phyloP scores from a whole-genome alignment of 2,797 vertebrate genomes.

The Monodelphis domestica region DNA sequence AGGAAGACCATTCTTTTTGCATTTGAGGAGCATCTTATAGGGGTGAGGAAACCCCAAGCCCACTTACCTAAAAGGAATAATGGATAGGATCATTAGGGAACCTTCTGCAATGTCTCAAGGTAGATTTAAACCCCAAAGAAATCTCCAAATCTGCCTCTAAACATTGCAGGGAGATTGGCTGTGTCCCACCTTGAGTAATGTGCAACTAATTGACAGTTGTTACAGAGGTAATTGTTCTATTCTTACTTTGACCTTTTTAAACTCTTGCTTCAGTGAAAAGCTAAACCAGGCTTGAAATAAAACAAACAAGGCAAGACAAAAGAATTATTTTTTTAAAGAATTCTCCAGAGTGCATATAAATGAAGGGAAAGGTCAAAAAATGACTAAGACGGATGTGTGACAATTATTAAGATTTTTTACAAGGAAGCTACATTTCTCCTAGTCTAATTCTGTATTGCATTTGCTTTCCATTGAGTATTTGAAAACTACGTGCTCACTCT shows the following conservation, averaged over 20 bases:
- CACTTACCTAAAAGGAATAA: constrained; percentile 47
- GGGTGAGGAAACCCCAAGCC: background rate
- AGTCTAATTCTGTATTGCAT: constrained; percentile 71
- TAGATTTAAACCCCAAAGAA: constrained; percentile 64
- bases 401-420: constrained; percentile 72
- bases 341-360: constrained; percentile 74
- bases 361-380: constrained; percentile 72
- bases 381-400: constrained; percentile 62
- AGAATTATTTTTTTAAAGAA: constrained; percentile 37
- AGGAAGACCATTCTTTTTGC: constrained; percentile 67
- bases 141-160: constrained; percentile 55
- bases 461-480: constrained; percentile 77
- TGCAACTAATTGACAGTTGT: constrained; percentile 55
- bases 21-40: constrained; percentile 69
- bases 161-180: constrained; percentile 40
- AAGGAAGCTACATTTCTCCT: constrained; percentile 66
- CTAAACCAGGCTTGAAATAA: constrained; percentile 52
- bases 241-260: constrained; percentile 63
- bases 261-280: constrained; percentile 69
- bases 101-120: constrained; percentile 63
- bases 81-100: constrained; percentile 53
- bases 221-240: constrained; percentile 62
- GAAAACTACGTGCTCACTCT: constrained; percentile 78
- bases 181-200: constrained; percentile 58
- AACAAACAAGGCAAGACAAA: constrained; percentile 69